Evolutionary conservation across 2,888 invertebrate genomes (phyloP).

Genomic region (Phalera bucephala): DNA sequence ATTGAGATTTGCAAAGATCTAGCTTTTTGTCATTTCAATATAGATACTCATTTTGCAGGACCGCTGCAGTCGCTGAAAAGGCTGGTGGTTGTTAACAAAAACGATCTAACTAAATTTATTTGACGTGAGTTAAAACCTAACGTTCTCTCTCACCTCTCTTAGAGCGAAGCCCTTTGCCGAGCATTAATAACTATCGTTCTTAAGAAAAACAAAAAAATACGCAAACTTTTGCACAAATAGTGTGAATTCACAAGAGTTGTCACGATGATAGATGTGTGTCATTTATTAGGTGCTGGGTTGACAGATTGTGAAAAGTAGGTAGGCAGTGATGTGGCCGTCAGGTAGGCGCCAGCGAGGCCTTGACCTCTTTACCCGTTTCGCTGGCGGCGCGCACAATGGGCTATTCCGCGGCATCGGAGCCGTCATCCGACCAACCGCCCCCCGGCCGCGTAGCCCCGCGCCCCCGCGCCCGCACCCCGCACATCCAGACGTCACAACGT

Average conservation of each 20-base stretch:
- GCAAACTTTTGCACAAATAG: neutral
- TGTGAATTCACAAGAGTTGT: conserved; percentile 2
- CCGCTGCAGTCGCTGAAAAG: no score
- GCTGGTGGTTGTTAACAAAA: no score
- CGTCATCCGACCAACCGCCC: conserved; percentile 47
- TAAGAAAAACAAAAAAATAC: no score
- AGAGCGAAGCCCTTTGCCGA: no score
- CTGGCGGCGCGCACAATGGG: conserved; percentile 56
- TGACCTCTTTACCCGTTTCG: conserved; percentile 63
- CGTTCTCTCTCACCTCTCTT: no score
- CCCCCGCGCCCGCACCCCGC: conserved; percentile 13
- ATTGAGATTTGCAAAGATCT: no score
- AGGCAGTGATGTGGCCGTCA: conserved; percentile 50
- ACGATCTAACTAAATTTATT: no score
- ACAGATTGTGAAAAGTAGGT: conserved; percentile 32
- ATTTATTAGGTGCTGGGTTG: conserved; percentile 17
- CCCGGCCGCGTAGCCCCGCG: conserved; percentile 25
- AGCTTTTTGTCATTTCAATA: no score
- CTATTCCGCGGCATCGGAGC: conserved; percentile 70
- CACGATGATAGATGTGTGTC: conserved; percentile 17
- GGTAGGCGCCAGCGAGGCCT: conserved; percentile 71
- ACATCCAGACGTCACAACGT: neutral
- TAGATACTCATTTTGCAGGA: no score
- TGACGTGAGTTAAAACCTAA: no score
- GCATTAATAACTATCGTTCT: no score